phyloP scores from a whole-genome alignment of 2,888 invertebrate species.

The Melinopterus prodromus region DNA sequence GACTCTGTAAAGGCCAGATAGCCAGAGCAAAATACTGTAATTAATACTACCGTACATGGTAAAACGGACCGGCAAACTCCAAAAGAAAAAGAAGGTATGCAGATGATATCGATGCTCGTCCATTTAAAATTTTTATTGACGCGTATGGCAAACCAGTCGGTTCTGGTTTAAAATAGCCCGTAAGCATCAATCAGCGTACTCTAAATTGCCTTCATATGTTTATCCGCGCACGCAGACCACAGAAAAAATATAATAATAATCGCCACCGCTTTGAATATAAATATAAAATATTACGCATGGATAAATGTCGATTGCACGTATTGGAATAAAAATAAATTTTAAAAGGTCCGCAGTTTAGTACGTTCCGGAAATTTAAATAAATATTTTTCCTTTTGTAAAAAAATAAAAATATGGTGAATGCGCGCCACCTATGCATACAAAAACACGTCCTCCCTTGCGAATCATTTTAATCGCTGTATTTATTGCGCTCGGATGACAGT shows the following conservation, averaged over 20 bases:
- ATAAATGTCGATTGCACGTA: constrained; percentile 4
- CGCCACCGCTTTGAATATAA: neutral
- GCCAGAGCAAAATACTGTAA: neutral
- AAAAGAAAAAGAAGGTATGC: neutral
- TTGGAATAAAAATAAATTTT: neutral
- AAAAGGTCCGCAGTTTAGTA: neutral
- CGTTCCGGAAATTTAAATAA: neutral
- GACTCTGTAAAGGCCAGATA: neutral
- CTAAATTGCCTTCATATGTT: neutral
- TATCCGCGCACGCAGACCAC: neutral
- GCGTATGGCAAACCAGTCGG: neutral
- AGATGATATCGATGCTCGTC: neutral
- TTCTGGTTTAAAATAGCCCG: neutral
- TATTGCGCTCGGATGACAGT: neutral
- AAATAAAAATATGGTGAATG: neutral
- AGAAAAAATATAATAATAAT: constrained; percentile 4
- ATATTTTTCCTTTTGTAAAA: neutral
- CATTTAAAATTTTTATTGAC: neutral
- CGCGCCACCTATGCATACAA: neutral
- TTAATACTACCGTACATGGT: neutral
- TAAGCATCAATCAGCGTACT: neutral
- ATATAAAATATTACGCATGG: neutral
- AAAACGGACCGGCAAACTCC: neutral
- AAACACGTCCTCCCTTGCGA: neutral
- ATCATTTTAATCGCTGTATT: constrained; percentile 4